phyloP scores from a whole-genome alignment of 2,797 vertebrate species.

The Catostomus latipinnis region DNA sequence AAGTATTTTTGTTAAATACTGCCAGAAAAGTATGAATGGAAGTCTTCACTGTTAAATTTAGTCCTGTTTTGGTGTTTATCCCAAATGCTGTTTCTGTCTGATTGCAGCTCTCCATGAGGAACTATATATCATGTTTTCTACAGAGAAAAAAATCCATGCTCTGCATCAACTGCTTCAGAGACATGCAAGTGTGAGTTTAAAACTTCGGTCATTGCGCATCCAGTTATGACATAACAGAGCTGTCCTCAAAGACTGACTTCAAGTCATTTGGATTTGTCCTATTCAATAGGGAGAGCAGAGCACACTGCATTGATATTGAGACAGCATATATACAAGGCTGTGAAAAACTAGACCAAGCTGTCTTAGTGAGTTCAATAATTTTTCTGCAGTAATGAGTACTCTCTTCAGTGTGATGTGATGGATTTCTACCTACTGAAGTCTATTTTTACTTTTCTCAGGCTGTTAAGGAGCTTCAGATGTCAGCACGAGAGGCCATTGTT shows the following conservation, averaged over 20 bases:
- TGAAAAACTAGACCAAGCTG: conserved; percentile 92
- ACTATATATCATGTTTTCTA: conserved; percentile 94
- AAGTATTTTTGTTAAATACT: neutral
- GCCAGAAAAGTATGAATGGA: neutral
- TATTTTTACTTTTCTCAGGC: conserved; percentile 67
- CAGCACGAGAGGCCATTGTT: conserved; percentile 86
- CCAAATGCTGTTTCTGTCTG: conserved; percentile 8
- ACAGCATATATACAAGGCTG: conserved; percentile 92
- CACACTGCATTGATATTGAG: conserved; percentile 95
- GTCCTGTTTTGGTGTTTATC: neutral
- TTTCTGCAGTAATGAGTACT: too few species aligned
- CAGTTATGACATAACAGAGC: neutral
- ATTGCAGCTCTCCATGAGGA: conserved; percentile 87
- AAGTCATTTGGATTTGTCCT: conserved; percentile 13
- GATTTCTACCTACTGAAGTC: neutral
- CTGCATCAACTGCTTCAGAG: conserved; percentile 96
- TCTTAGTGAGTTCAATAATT: conserved; percentile 81
- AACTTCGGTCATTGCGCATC: neutral
- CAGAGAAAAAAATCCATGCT: conserved; percentile 92
- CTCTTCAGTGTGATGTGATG: too few species aligned
- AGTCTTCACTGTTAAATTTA: neutral
- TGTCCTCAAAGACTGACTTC: neutral
- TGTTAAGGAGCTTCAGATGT: conserved; percentile 86
- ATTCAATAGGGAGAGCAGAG: conserved; percentile 85
- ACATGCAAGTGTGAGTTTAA: conserved; percentile 91